Conservation (phyloP, 2,113 vertebrate species). For the Cyprinodon tularosa region DNA sequence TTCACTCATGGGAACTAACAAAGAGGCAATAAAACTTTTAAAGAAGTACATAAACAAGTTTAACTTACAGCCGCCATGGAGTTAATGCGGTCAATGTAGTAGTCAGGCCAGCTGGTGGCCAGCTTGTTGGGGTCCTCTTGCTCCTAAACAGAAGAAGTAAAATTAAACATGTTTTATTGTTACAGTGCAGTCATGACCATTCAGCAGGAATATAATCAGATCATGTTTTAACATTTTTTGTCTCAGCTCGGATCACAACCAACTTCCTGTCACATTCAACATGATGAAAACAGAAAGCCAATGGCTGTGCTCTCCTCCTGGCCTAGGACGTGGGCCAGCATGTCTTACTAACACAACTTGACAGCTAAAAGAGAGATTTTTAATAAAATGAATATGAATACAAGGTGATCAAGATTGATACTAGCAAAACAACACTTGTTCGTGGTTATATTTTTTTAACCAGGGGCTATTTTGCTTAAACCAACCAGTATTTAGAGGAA, state of each 20-base stretch:
- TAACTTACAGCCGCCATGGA: slow-evolving; percentile 96
- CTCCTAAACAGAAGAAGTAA: slow-evolving; percentile 81
- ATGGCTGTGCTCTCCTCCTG: not conserved
- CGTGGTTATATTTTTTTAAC: not conserved
- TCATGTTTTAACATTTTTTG: not conserved
- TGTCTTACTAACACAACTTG: not conserved
- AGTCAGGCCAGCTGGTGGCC: slow-evolving; percentile 98
- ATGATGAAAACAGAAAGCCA: not conserved
- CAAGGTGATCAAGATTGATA: not conserved
- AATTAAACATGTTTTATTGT: slow-evolving; percentile 15
- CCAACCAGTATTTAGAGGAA: not conserved
- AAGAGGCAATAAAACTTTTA: too few relatives aligned
- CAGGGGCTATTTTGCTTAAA: not conserved
- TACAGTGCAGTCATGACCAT: not conserved
- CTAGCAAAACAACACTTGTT: not conserved
- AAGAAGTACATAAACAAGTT: not conserved
- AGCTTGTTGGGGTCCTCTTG: slow-evolving; percentile 98
- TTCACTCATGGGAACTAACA: not conserved
- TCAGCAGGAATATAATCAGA: not conserved
- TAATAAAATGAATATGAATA: not conserved
- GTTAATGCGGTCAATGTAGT: slow-evolving; percentile 98
- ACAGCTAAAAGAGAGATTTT: not conserved
- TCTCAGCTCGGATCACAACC: not conserved
- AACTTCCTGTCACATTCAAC: slow-evolving; percentile 1
- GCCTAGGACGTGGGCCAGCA: not conserved